Conservation (phyloP, 2,797 vertebrate species). For the Ficedula albicollis region DNA sequence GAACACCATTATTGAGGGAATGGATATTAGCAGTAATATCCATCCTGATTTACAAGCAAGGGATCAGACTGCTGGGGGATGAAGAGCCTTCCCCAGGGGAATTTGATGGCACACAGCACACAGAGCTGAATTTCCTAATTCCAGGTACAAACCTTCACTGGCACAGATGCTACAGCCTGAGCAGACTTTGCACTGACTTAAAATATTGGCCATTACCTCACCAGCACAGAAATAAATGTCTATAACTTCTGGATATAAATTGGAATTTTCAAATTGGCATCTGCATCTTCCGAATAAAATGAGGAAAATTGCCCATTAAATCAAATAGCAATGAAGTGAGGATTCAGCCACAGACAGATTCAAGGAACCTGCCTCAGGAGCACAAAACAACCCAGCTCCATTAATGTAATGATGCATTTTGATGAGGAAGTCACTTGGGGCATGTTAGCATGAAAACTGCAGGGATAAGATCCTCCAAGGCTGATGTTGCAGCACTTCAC, state of each 20-base stretch:
- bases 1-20: neutral
- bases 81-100: neutral
- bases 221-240: neutral
- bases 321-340: neutral
- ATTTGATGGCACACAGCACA: neutral
- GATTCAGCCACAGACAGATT: neutral
- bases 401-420: slow-evolving; percentile 22
- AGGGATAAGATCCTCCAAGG: neutral
- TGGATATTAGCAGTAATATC: neutral
- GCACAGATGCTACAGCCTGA: neutral
- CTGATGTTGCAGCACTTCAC: neutral
- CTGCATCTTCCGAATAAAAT: slow-evolving; percentile 18
- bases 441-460: neutral
- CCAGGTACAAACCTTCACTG: neutral
- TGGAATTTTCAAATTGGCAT: neutral
- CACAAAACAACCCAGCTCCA: neutral
- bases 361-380: neutral
- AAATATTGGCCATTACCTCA: neutral
- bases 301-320: slow-evolving; percentile 33
- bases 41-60: neutral
- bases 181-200: neutral
- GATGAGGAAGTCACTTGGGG: slow-evolving; percentile 24
- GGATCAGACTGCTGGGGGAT: neutral
- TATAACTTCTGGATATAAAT: neutral
- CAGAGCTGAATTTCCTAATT: neutral